These are phyloP conservation scores for Junonia oenone DNA, from an alignment of 2,888 invertebrate species.

Conservation along the genomic window DNA sequence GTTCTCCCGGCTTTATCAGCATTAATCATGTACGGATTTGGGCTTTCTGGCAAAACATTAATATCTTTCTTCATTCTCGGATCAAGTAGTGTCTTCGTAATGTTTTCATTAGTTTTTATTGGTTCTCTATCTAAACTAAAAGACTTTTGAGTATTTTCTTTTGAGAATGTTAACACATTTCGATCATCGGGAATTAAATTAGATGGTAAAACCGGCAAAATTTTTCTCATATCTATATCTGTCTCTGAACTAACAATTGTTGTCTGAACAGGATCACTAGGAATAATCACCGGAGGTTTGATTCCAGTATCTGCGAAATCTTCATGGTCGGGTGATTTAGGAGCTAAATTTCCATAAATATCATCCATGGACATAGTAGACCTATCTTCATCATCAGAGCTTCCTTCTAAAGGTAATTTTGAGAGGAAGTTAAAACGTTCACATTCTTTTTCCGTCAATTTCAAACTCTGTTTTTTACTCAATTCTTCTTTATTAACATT, in stretches of 20 bases:
- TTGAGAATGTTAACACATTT: background rate
- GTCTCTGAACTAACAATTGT: slow-evolving; percentile 34
- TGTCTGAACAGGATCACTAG: slow-evolving; percentile 55
- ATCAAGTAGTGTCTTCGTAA: slow-evolving; percentile 33
- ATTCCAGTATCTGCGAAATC: slow-evolving; percentile 37
- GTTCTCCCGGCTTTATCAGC: slow-evolving; percentile 37
- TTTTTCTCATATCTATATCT: slow-evolving; percentile 63
- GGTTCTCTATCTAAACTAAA: slow-evolving; percentile 8
- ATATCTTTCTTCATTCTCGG: slow-evolving; percentile 53
- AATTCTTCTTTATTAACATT: slow-evolving; percentile 41
- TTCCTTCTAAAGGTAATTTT: slow-evolving; percentile 48
- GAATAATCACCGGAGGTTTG: slow-evolving; percentile 60
- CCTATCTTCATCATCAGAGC: slow-evolving; percentile 50
- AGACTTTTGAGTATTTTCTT: slow-evolving; percentile 7
- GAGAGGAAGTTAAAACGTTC: slow-evolving; percentile 64
- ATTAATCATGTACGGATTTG: slow-evolving; percentile 35
- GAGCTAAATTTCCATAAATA: slow-evolving; percentile 52
- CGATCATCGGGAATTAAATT: background rate
- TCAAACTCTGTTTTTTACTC: slow-evolving; percentile 58
- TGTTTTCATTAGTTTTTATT: slow-evolving; percentile 13
- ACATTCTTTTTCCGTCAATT: slow-evolving; percentile 70
- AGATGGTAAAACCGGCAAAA: slow-evolving; percentile 35
- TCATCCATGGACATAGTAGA: slow-evolving; percentile 37
- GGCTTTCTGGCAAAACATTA: slow-evolving; percentile 35
- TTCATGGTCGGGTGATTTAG: slow-evolving; percentile 63